Percentiles rank a stretch among this genome's conserved stretches.
Evolutionary conservation across 2,888 invertebrate species (phyloP).

Genomic region (Neocrepidodera transversa): DNA sequence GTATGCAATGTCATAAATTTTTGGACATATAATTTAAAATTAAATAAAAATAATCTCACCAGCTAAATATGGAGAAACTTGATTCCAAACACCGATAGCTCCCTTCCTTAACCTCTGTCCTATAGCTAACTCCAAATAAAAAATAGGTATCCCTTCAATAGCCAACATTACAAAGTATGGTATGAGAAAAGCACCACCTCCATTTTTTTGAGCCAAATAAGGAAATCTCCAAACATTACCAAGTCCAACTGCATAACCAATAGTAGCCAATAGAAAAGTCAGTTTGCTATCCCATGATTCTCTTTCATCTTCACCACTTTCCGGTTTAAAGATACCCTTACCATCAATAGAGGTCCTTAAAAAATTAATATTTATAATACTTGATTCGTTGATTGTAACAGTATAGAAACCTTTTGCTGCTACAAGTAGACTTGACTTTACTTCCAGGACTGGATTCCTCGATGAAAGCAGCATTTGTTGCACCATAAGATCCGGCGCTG

Average conservation of each 20-base stretch:
- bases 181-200: conserved; percentile 95
- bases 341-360: conserved; percentile 58
- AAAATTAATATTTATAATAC: neutral
- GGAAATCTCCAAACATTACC: conserved; percentile 97
- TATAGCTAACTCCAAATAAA: conserved; percentile 94
- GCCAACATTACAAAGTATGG: conserved; percentile 96
- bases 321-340: conserved; percentile 68
- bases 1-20: too few relatives aligned
- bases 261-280: conserved; percentile 91
- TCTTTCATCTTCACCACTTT: conserved; percentile 68
- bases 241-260: conserved; percentile 88
- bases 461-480: conserved; percentile 85
- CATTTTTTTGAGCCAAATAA: conserved; percentile 92
- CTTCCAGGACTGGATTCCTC: conserved; percentile 65
- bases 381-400: too few relatives aligned
- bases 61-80: conserved; percentile 86
- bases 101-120: conserved; percentile 93
- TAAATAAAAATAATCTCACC: conserved; percentile 44
- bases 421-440: conserved; percentile 59
- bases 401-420: conserved; percentile 64
- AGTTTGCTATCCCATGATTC: conserved; percentile 94
- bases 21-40: neutral
- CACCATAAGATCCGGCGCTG: conserved; percentile 73
- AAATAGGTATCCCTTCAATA: conserved; percentile 94
- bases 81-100: conserved; percentile 95